Conservation (phyloP, 2,888 invertebrate genomes). For the Nycteola revayana region DNA sequence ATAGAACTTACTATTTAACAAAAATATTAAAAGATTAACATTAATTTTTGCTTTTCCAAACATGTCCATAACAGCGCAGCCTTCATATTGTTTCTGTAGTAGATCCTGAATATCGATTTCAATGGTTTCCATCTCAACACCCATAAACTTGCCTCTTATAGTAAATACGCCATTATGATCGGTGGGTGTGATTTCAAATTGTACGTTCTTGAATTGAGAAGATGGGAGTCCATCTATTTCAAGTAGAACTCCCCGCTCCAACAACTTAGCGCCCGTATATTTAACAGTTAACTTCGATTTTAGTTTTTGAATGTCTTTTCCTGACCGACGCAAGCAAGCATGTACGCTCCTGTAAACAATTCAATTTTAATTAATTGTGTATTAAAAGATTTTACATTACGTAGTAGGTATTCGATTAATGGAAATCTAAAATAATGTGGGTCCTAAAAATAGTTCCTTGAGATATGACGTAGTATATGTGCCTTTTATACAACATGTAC, state of each 20-base stretch:
- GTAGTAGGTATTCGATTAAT: too few relatives aligned
- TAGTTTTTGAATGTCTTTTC: conserved; percentile 76
- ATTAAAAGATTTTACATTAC: too few relatives aligned
- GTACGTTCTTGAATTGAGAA: conserved; percentile 88
- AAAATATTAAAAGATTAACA: conserved; percentile 87
- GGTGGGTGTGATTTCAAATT: conserved; percentile 87
- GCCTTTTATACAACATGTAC: too few relatives aligned
- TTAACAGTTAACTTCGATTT: conserved; percentile 83
- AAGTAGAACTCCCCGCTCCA: conserved; percentile 87
- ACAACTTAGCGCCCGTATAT: conserved; percentile 86
- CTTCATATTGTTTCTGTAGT: conserved; percentile 89
- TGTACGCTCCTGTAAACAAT: conserved; percentile 77
- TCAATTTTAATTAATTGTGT: too few relatives aligned
- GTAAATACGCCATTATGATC: conserved; percentile 85
- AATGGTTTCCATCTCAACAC: conserved; percentile 87
- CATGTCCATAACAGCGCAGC: conserved; percentile 88
- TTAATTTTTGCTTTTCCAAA: conserved; percentile 91
- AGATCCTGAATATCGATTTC: conserved; percentile 88
- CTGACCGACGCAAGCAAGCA: conserved; percentile 70
- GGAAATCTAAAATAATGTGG: too few relatives aligned
- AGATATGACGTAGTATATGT: too few relatives aligned
- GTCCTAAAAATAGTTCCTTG: too few relatives aligned
- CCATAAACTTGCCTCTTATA: conserved; percentile 88
- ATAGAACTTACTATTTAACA: conserved; percentile 90
- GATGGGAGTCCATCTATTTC: conserved; percentile 86